A percentile compares a stretch with the other conserved stretches of the same genome.
phyloP scores from a whole-genome alignment of 2,113 vertebrate species.

The Symphodus melops region DNA sequence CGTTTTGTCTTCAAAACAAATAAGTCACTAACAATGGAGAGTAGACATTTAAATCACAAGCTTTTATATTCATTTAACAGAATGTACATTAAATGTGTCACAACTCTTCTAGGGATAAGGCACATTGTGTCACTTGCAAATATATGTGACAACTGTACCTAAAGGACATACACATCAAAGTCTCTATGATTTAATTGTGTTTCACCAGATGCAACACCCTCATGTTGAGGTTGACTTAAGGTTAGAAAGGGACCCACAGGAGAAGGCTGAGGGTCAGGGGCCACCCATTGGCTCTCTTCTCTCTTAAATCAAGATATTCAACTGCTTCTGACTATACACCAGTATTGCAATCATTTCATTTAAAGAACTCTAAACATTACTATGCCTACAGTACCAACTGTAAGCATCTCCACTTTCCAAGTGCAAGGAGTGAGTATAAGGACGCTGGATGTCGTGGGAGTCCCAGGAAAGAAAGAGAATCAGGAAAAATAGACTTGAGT shows the following conservation, averaged over 20 bases:
- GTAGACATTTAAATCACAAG: slow-evolving; percentile 42
- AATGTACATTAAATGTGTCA: slow-evolving; percentile 47
- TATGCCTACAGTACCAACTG: slow-evolving; percentile 46
- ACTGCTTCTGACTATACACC: slow-evolving; percentile 51
- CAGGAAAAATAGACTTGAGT: slow-evolving; percentile 32
- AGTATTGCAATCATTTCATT: slow-evolving; percentile 40
- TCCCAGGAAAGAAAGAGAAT: slow-evolving; percentile 42
- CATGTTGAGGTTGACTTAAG: slow-evolving; percentile 26
- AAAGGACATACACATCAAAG: slow-evolving; percentile 43
- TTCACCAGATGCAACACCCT: slow-evolving; percentile 14
- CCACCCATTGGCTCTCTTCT: slow-evolving; percentile 22
- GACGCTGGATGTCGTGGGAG: slow-evolving; percentile 44
- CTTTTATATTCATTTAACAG: slow-evolving; percentile 61
- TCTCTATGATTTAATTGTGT: neutral
- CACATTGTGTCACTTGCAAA: slow-evolving; percentile 65
- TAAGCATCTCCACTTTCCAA: slow-evolving; percentile 49
- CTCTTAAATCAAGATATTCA: slow-evolving; percentile 27
- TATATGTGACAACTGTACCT: slow-evolving; percentile 56
- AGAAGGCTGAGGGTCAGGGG: slow-evolving; percentile 17
- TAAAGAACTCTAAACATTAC: slow-evolving; percentile 45
- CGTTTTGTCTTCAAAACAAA: neutral
- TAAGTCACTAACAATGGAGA: slow-evolving; percentile 4
- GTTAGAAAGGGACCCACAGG: neutral
- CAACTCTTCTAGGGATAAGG: slow-evolving; percentile 57
- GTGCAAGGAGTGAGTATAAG: slow-evolving; percentile 32